These are phyloP conservation scores for Sarcophilus harrisii DNA, from an alignment of 2,797 vertebrate species.

Conservation along the genomic window DNA sequence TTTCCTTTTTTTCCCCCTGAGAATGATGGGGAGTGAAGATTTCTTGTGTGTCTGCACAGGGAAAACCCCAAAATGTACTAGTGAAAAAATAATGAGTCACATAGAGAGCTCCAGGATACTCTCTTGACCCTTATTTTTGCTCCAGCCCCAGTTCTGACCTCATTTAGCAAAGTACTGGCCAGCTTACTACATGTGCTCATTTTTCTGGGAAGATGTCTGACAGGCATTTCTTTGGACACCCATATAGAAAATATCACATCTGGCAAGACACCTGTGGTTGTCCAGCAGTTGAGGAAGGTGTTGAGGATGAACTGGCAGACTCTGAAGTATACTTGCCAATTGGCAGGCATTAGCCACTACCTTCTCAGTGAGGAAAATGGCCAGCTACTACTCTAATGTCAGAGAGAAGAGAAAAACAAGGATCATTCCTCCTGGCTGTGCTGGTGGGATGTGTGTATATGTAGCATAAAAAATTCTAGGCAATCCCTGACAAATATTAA, in stretches of 20 bases:
- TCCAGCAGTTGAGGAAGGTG: slow-evolving; percentile 21
- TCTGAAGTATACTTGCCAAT: neutral
- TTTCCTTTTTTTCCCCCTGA: neutral
- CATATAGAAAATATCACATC: slow-evolving; percentile 26
- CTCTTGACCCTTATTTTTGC: neutral
- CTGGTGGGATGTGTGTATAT: neutral
- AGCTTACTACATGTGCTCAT: fast-evolving
- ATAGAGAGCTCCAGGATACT: neutral
- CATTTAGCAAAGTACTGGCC: no score
- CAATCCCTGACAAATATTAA: neutral
- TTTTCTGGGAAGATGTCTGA: neutral
- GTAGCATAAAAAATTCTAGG: neutral
- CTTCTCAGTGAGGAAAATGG: neutral
- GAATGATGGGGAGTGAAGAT: neutral
- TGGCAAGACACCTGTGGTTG: neutral
- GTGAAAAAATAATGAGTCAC: fast-evolving
- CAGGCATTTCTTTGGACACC: neutral
- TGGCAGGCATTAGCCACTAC: neutral
- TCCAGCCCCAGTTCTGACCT: neutral
- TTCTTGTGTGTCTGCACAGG: neutral
- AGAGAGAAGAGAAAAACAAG: neutral
- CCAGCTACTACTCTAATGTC: neutral
- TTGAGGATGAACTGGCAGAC: slow-evolving; percentile 2
- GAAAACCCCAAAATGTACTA: fast-evolving
- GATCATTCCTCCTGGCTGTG: neutral